These are phyloP conservation scores for Parnassius orleans DNA, from an alignment of 2,888 invertebrate genomes.

Conservation along the genomic window DNA sequence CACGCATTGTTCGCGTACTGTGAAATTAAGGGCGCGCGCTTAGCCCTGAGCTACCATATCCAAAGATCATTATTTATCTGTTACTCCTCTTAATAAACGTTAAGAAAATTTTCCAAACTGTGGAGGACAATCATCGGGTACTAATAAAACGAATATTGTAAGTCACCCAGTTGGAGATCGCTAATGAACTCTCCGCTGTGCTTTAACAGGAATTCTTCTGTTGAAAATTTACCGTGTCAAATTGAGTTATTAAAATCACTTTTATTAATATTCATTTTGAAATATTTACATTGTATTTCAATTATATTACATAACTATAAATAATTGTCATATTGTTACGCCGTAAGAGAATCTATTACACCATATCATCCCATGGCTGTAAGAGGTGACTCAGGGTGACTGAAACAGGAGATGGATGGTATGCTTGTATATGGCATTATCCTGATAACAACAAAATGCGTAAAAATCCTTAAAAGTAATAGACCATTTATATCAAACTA, in stretches of 20 bases:
- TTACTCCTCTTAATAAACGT: slow-evolving; percentile 7
- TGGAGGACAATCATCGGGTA: slow-evolving; percentile 13
- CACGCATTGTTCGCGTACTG: too few relatives aligned
- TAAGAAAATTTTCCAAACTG: slow-evolving; percentile 11
- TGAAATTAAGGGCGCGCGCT: not conserved
- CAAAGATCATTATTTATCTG: slow-evolving; percentile 3
- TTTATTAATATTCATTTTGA: slow-evolving; percentile 6
- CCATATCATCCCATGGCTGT: too few relatives aligned
- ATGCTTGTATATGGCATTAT: too few relatives aligned
- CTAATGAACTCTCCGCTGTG: slow-evolving; percentile 12
- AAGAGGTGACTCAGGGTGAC: too few relatives aligned
- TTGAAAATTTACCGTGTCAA: slow-evolving; percentile 10
- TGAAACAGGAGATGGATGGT: too few relatives aligned
- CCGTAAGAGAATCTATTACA: too few relatives aligned
- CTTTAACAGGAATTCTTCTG: slow-evolving; percentile 9
- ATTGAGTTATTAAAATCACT: not conserved
- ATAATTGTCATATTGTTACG: too few relatives aligned
- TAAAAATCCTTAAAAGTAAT: too few relatives aligned
- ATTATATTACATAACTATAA: too few relatives aligned
- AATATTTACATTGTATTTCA: not conserved
- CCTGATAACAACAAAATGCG: too few relatives aligned
- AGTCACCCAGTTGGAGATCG: not conserved
- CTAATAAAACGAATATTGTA: slow-evolving; percentile 6
- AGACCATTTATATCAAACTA: too few relatives aligned
- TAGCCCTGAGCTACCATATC: not conserved